Base-by-base conservation (phyloP, 2,113 vertebrate species). In the Eclectus roratus region DNA sequence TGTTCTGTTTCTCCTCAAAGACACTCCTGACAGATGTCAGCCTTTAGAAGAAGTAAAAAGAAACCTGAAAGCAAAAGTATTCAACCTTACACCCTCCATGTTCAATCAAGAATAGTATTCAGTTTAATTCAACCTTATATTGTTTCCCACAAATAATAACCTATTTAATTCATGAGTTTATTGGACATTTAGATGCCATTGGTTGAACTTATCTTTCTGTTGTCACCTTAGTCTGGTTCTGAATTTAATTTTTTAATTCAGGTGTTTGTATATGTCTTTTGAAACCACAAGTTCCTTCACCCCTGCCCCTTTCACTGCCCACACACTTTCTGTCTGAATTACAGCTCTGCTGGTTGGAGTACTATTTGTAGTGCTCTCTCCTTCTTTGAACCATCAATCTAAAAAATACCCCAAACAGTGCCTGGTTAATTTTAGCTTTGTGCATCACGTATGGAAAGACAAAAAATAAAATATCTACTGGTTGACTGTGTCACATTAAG, bases 371-470 rank as follows among this genome's bases (percentile, higher is more conserved):
- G 49, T 29, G 14, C 41, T 73, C 27, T 71, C 12, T 88, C 33
- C 73, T 85, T 46, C 49, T 88, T 50, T 92, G 72, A 93, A 70
- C 50, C 63, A 61, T 65, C 53, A 70, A 18, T 77, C 44, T 58
- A 13, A 83, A 81, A 76, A n/a, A 3, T 33, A 2, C 7, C 7
- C 13, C n/a, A 35, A 58, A 35, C 56, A 56, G 28, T 19, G 21
- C 60, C 23, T 79, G 24, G 10, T 88, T 95, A 91, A 82, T 93
- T 97, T 94, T 90, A 88, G 55, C 39, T 86, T 90, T 56, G 39
- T 86, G 35, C 69, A 74, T 86, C 52, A 41, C 31, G 78, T 91
- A 80, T 14, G 33, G 85, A 88, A 94, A 93, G 65, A 88, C 27
- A 81, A 68, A 73, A 91, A 74, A 39, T n/a, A 77, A 96, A 80